phyloP scores from a whole-genome alignment of 1,140 invertebrate genomes.

The Melipona quadrifasciata region DNA sequence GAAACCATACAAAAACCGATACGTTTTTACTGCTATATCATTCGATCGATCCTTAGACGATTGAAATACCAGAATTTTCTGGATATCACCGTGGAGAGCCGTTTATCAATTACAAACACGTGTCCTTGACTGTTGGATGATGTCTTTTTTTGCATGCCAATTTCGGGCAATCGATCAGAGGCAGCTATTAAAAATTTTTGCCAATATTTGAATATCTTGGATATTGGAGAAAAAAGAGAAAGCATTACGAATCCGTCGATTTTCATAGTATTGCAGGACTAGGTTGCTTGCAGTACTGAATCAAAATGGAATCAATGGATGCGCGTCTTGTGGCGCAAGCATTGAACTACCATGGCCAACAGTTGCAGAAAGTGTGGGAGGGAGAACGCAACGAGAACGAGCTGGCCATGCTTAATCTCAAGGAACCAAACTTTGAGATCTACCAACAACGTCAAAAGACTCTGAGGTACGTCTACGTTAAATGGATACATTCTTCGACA shows the following conservation, averaged over 20 bases:
- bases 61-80: constrained; percentile 45
- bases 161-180: constrained; percentile 40
- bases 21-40: constrained; percentile 25
- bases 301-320: constrained; percentile 83
- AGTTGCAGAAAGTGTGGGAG: constrained; percentile 93
- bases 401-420: constrained; percentile 85
- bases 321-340: constrained; percentile 86
- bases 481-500: no score
- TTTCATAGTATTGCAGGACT: constrained; percentile 77
- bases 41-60: constrained; percentile 18
- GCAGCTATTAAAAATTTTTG: constrained; percentile 28
- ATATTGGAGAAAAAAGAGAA: constrained; percentile 11
- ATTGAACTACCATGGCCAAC: constrained; percentile 92
- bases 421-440: constrained; percentile 87
- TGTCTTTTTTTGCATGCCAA: constrained; percentile 49
- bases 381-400: constrained; percentile 89
- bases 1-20: constrained; percentile 17
- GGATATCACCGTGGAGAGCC: constrained; percentile 41
- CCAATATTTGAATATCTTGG: constrained; percentile 26
- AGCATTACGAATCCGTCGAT: constrained; percentile 66
- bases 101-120: constrained; percentile 40
- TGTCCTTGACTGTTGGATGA: constrained; percentile 52
- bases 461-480: constrained; percentile 75
- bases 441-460: constrained; percentile 90
- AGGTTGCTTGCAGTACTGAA: constrained; percentile 65